phyloP scores from a whole-genome alignment of 2,113 vertebrate species.

The Sorex araneus region DNA sequence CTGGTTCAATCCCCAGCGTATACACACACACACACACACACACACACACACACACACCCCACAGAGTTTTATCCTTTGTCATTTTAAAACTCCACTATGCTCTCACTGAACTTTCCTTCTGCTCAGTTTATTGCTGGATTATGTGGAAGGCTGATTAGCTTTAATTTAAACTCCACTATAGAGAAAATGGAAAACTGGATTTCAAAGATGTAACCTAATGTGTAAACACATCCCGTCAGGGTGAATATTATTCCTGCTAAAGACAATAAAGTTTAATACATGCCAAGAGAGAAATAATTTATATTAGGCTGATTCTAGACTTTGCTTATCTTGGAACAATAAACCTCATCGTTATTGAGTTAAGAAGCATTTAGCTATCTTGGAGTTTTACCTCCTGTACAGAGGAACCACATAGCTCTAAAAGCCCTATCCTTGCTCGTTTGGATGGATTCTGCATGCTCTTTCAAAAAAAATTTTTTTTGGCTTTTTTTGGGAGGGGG shows the following conservation, averaged over 20 bases:
- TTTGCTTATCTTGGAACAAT: conserved; percentile 28
- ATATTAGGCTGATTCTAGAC: conserved; percentile 7
- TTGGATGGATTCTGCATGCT: conserved; percentile 27
- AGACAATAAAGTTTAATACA: conserved; percentile 11
- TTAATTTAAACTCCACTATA: conserved; percentile 40
- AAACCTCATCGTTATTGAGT: conserved; percentile 44
- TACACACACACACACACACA: too few species aligned
- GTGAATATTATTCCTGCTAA: conserved; percentile 35
- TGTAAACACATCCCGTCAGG: neutral
- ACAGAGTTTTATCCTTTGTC: neutral
- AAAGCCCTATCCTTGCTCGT: neutral
- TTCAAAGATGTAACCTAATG: conserved; percentile 11
- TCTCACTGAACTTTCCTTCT: neutral
- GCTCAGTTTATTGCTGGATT: neutral
- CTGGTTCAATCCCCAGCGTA: too few species aligned
- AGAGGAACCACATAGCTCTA: conserved; percentile 42
- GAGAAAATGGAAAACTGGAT: conserved; percentile 37
- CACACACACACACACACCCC: too few species aligned
- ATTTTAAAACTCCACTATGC: neutral
- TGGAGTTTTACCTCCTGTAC: conserved; percentile 35
- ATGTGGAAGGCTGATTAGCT: neutral
- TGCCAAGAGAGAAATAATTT: conserved; percentile 46
- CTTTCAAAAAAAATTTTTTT: too few species aligned
- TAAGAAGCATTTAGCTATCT: conserved; percentile 51
- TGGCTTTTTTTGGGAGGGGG: too few species aligned